These are phyloP conservation scores for Aleiodes leptofemur DNA, from an alignment of 2,888 invertebrate genomes.

Conservation along the genomic window DNA sequence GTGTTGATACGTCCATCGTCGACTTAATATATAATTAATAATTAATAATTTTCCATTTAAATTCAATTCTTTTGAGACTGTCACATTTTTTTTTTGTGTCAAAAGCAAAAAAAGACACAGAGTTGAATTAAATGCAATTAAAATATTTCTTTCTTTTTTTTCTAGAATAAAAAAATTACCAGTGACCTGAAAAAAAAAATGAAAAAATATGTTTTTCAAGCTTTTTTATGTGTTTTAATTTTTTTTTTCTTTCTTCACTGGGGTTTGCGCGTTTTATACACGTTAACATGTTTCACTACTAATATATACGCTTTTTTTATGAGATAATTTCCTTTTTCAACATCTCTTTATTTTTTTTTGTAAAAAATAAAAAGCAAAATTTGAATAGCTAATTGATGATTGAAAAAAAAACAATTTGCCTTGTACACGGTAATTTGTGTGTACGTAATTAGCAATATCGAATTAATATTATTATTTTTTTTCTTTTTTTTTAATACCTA, in stretches of 20 bases:
- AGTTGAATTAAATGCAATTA: slow-evolving; percentile 29
- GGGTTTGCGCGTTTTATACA: background rate
- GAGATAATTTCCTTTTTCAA: slow-evolving; percentile 41
- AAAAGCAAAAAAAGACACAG: background rate
- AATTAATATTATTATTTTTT: slow-evolving; percentile 17
- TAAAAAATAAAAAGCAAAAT: slow-evolving; percentile 48
- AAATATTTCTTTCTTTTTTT: background rate
- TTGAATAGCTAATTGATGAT: slow-evolving; percentile 49
- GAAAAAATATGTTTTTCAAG: background rate
- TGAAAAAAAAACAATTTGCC: slow-evolving; percentile 41
- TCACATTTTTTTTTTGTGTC: too few species aligned
- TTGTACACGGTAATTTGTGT: slow-evolving; percentile 42
- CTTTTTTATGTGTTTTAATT: slow-evolving; percentile 4
- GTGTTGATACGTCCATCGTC: slow-evolving; percentile 15
- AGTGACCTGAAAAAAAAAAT: slow-evolving; percentile 5
- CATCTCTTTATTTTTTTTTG: slow-evolving; percentile 31
- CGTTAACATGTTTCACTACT: background rate
- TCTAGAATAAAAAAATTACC: background rate
- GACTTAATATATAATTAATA: slow-evolving; percentile 6
- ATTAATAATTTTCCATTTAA: background rate
- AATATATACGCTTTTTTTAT: background rate
- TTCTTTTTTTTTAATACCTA: slow-evolving; percentile 52
- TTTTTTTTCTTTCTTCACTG: background rate
- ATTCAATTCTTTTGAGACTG: slow-evolving; percentile 6
- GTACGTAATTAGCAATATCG: slow-evolving; percentile 23